Base-by-base conservation (phyloP, 2,113 vertebrate genomes). In the Thalassoma bifasciatum region DNA sequence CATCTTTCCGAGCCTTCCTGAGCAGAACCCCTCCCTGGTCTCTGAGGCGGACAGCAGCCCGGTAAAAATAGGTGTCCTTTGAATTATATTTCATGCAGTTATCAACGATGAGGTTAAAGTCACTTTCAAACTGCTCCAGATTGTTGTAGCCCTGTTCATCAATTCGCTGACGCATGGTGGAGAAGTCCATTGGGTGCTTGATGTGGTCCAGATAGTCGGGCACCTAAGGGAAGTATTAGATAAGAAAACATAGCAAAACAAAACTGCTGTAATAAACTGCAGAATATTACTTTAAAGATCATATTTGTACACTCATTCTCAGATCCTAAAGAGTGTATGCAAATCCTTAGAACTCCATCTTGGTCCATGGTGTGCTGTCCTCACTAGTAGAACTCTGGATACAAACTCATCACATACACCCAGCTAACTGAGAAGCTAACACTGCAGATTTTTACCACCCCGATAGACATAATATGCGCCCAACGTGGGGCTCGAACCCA, bases 41-140 rank as follows among this genome's bases (percentile, higher is more conserved):
- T 22, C 97, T 92, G 86, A 99, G 93, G 63, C 97, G 93, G 70
- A 96, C 92, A 0, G 96, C 97, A 14, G 96, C 96, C 67, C 98
- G 94, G 87, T 97, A 96, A 82, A 99, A 99, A 88, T 97, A 96
- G 1, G 97, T 98, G 88, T 99, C 98, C 92, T 98, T 98, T 67
- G 96, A 95, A 87, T 99, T 99, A 87, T 99, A 99, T 82, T 96
- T 97, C 96, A 99, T 94, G 91, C 98, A 99, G 85, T 99, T 99
- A 78, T 96, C 94, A 76, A 98, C 72, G 16, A 99, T 97, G 71
- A 98, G 95, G 87, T 97, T 95, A 80, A 99, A 98, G 92, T 99
- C 97, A 1, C 92, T 93, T 89, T 99, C 96, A 76, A 99, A 97
- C 77, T 96, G 95, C 24, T 94, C 92, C 56, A 99, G 92, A 85